phyloP scores from a whole-genome alignment of 1,140 invertebrate species.

The Solenopsis invicta region DNA sequence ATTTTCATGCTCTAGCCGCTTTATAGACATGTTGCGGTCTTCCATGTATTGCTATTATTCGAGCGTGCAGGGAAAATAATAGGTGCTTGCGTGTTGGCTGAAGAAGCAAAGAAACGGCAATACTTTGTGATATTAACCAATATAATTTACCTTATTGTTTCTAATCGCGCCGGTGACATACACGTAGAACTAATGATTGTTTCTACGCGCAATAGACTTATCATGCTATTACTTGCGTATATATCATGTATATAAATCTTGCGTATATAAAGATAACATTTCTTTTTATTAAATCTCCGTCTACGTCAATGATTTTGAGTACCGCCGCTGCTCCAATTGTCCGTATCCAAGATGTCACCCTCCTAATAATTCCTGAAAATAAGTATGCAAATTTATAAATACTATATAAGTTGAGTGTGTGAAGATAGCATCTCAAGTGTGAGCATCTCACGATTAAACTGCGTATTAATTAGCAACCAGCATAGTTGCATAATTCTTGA shows the following conservation, averaged over 20 bases:
- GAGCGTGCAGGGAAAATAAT: slow-evolving; percentile 36
- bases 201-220: slow-evolving; percentile 54
- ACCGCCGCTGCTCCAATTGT: not conserved
- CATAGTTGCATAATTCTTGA: too few species aligned
- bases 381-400: not conserved
- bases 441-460: too few species aligned
- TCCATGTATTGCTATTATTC: slow-evolving; percentile 38
- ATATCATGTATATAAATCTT: slow-evolving; percentile 59
- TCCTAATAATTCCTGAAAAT: not conserved
- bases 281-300: slow-evolving; percentile 45
- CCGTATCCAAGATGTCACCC: not conserved
- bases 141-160: slow-evolving; percentile 70
- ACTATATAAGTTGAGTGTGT: not conserved
- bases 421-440: too few species aligned
- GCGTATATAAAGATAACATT: slow-evolving; percentile 48
- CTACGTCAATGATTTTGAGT: not conserved
- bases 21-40: slow-evolving; percentile 54
- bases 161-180: not conserved
- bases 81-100: slow-evolving; percentile 31
- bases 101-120: slow-evolving; percentile 64
- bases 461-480: too few species aligned
- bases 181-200: slow-evolving; percentile 30
- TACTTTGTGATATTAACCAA: slow-evolving; percentile 83
- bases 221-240: slow-evolving; percentile 55
- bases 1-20: slow-evolving; percentile 67